Conservation (phyloP, 2,888 invertebrate species). For the Meandrusa payeni region DNA sequence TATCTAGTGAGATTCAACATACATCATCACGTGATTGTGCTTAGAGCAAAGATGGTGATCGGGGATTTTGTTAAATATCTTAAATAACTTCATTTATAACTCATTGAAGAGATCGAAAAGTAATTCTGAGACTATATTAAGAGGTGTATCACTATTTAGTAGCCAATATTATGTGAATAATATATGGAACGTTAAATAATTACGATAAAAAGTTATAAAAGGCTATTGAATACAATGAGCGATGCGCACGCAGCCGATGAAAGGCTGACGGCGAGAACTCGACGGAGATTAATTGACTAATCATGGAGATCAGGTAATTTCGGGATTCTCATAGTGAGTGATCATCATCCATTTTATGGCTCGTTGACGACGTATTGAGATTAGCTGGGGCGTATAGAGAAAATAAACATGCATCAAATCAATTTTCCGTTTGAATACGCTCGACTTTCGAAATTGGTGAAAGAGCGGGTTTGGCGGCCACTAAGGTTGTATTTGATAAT, state of each 20-base stretch:
- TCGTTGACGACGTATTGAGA: slow-evolving; percentile 61
- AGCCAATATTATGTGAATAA: slow-evolving; percentile 71
- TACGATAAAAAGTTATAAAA: slow-evolving; percentile 71
- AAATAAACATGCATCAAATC: slow-evolving; percentile 16
- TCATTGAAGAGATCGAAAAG: slow-evolving; percentile 9
- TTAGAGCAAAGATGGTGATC: too few species aligned
- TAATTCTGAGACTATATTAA: slow-evolving; percentile 17
- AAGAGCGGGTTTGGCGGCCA: slow-evolving; percentile 7
- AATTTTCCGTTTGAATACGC: slow-evolving; percentile 12
- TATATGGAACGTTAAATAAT: slow-evolving; percentile 70
- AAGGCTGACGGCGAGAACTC: slow-evolving; percentile 61
- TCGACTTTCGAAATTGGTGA: slow-evolving; percentile 15
- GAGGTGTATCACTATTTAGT: slow-evolving; percentile 44
- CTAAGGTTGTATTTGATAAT: slow-evolving; percentile 12
- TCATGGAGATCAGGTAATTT: slow-evolving; percentile 70
- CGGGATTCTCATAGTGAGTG: slow-evolving; percentile 70
- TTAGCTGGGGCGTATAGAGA: slow-evolving; percentile 41
- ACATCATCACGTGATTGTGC: too few species aligned
- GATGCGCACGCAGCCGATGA: slow-evolving; percentile 67
- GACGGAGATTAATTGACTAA: slow-evolving; percentile 79
- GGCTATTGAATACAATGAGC: slow-evolving; percentile 59
- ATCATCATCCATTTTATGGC: slow-evolving; percentile 73
- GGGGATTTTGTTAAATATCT: too few species aligned
- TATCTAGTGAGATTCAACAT: too few species aligned
- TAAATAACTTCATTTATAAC: too few species aligned